These are phyloP conservation scores for Troides helena DNA, from an alignment of 2,888 invertebrate species.

Conservation along the genomic window DNA sequence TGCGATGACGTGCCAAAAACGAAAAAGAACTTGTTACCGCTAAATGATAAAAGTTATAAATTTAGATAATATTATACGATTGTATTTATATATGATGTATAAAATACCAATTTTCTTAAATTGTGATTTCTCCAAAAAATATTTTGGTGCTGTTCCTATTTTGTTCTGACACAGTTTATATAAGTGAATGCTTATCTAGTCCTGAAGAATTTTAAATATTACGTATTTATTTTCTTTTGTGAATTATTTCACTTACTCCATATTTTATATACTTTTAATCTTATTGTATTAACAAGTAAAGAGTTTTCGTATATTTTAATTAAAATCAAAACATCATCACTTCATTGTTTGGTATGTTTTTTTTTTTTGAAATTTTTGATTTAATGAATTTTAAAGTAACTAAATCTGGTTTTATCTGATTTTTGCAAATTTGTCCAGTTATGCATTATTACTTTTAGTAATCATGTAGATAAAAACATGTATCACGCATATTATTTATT, in stretches of 20 bases:
- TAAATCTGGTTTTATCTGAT: too few relatives aligned
- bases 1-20: conserved; percentile 25
- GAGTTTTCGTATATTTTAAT: background rate
- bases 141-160: conserved; percentile 39
- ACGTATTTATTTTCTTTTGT: conserved; percentile 18
- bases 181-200: conserved; percentile 25
- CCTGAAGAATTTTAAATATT: conserved; percentile 8
- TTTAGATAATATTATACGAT: conserved; percentile 33
- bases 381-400: too few relatives aligned
- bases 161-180: conserved; percentile 13
- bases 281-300: background rate
- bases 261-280: conserved; percentile 4
- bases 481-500: conserved; percentile 3
- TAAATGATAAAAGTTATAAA: conserved; percentile 41
- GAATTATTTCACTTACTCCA: conserved; percentile 5
- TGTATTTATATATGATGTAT: background rate
- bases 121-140: conserved; percentile 26
- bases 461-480: background rate
- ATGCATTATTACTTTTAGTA: background rate
- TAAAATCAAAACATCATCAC: background rate
- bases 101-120: conserved; percentile 4
- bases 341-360: background rate
- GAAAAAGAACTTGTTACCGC: conserved; percentile 31
- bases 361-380: background rate
- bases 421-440: background rate